Evolutionary conservation across 1,140 invertebrate species (phyloP), one percentile per base, ranked within the genome.

Genomic region (Philotrypesis tridentata): DNA sequence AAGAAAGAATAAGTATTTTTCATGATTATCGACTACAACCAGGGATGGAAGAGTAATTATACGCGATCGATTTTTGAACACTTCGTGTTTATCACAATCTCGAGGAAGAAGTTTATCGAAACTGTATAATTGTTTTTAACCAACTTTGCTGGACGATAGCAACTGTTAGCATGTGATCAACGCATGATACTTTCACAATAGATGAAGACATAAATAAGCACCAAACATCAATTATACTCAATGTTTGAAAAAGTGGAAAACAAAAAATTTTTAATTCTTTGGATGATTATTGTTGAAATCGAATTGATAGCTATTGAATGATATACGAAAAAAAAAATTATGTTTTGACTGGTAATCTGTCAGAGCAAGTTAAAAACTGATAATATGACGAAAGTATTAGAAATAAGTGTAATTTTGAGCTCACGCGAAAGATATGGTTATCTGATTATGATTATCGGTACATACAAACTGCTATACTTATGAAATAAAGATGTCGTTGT

Each of bases 101-200:
- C 29, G 61, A 81, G 48, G 61, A 71, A 40, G 63, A 76, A 70
- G 29, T 68, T 80, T 76, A 76, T 82, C 73, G 21, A 37, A 71
- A 76, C 21, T 63, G 55, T 71, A 76, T 71, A 76, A 82, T 75
- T 82, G 80, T 40, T 71, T 82, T 70, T 40, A 76, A 82, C 40
- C 33, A 74, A 68, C 11, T 40, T n/a, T 60, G 43, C 11, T 33
- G 21, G 31, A n/a, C 67, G 31, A 37, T 11, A 29, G 8, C 33
- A 23, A 21, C 48, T 31, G 25, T 21, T 25, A 29, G 21, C 73
- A 71, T 75, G 80, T 60, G 63, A 81, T 25, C 6, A 1, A 27
- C 79, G 48, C 79, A 27, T 74, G 72, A 8, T 25, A 23, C n/a
- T 76, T 82, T 82, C 79, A 68, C 61, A 81, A 81, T 68, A 40